Conservation (phyloP, 2,113 vertebrate species). For the Ranitomeya variabilis region DNA sequence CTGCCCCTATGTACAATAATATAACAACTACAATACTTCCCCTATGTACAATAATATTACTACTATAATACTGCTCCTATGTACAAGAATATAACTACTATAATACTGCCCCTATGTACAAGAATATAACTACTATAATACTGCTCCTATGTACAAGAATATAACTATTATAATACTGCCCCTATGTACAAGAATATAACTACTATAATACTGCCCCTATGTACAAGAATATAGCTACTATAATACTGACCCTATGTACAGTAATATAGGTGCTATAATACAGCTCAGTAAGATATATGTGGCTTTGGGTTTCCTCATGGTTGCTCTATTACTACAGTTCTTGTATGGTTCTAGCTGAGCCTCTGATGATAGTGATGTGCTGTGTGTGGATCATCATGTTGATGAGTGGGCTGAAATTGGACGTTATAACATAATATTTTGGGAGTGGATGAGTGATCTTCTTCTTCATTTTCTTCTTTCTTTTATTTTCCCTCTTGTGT, state of each 20-base stretch:
- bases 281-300: neutral
- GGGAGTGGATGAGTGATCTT: constrained; percentile 7
- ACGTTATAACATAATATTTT: neutral
- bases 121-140: too few species aligned
- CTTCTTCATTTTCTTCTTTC: neutral
- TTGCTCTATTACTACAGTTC: neutral
- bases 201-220: neutral
- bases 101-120: too few species aligned
- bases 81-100: neutral
- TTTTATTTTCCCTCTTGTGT: neutral
- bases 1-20: neutral
- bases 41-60: neutral
- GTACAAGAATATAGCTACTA: neutral
- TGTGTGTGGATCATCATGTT: neutral
- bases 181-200: neutral
- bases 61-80: neutral
- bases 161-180: neutral
- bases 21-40: too few species aligned
- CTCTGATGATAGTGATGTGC: neutral
- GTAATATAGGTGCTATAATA: neutral
- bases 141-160: neutral
- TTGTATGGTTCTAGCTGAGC: neutral
- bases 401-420: neutral
- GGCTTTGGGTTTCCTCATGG: neutral
- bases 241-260: neutral